Conservation (phyloP, 2,797 vertebrate genomes). For the Buceros bicornis region DNA sequence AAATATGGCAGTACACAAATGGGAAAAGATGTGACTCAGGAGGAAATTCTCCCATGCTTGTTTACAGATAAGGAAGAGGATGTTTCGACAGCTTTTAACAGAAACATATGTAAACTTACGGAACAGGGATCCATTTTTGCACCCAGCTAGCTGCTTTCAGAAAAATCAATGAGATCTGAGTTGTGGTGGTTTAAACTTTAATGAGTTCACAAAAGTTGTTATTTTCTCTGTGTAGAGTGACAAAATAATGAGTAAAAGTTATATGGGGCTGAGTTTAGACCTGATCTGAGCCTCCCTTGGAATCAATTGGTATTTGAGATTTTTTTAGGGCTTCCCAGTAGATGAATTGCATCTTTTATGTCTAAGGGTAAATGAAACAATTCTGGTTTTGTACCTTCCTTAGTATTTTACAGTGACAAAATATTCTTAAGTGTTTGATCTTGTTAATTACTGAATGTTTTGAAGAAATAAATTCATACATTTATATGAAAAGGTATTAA, state of each 20-base stretch:
- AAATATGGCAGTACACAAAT: neutral
- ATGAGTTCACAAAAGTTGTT: neutral
- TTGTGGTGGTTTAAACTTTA: neutral
- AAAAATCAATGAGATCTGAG: constrained; percentile 13
- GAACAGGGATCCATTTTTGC: neutral
- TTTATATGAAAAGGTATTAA: neutral
- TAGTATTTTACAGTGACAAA: neutral
- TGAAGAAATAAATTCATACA: neutral
- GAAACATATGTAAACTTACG: neutral
- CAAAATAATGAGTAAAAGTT: neutral
- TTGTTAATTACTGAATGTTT: neutral
- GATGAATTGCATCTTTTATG: neutral
- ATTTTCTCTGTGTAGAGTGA: neutral
- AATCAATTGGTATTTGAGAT: neutral
- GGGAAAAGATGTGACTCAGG: neutral
- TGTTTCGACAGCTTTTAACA: neutral
- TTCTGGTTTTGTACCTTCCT: neutral
- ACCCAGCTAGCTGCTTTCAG: neutral
- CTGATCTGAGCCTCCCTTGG: neutral
- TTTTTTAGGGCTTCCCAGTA: neutral
- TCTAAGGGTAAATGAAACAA: neutral
- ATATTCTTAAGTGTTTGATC: neutral
- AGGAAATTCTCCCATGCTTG: neutral
- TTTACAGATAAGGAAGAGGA: neutral
- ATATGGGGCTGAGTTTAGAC: neutral